These are phyloP conservation scores for Cynopterus sphinx DNA, from an alignment of 2,797 vertebrate species.

Conservation along the genomic window DNA sequence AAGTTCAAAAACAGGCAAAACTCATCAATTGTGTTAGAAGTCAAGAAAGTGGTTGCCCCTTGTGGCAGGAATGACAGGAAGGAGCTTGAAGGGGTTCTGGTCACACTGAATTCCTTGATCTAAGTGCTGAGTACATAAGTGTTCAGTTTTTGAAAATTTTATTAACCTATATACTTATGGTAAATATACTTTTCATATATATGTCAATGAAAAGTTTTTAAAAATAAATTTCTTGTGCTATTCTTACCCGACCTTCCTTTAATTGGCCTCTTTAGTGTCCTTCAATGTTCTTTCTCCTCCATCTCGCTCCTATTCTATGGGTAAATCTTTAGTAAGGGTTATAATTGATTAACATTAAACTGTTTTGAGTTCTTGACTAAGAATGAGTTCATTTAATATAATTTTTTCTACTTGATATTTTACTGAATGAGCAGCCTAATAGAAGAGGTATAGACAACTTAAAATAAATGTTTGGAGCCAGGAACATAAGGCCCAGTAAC, in stretches of 20 bases:
- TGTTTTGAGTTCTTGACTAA: conserved; percentile 30
- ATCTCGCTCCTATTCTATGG: neutral
- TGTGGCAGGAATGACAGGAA: neutral
- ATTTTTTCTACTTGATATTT: conserved; percentile 9
- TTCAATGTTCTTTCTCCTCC: neutral
- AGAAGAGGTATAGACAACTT: conserved; percentile 21
- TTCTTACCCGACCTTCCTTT: neutral
- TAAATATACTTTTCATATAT: neutral
- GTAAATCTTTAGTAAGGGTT: conserved; percentile 14
- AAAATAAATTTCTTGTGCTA: neutral
- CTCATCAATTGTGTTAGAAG: neutral
- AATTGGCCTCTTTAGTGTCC: neutral
- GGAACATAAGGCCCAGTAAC: conserved; percentile 39
- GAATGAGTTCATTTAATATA: conserved; percentile 10
- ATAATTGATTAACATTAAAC: neutral
- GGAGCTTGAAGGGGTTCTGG: neutral
- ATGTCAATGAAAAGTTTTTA: neutral
- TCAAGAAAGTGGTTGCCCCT: neutral
- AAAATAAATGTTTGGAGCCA: neutral
- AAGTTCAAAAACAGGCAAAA: neutral
- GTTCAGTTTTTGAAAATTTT: conserved; percentile 13
- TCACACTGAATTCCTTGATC: neutral
- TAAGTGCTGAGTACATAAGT: neutral
- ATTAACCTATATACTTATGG: neutral
- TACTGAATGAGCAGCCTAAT: neutral